Evolutionary conservation across 2,888 invertebrate species (phyloP), one percentile per base, ranked within the genome.

Genomic region (Brachylomia viminalis): DNA sequence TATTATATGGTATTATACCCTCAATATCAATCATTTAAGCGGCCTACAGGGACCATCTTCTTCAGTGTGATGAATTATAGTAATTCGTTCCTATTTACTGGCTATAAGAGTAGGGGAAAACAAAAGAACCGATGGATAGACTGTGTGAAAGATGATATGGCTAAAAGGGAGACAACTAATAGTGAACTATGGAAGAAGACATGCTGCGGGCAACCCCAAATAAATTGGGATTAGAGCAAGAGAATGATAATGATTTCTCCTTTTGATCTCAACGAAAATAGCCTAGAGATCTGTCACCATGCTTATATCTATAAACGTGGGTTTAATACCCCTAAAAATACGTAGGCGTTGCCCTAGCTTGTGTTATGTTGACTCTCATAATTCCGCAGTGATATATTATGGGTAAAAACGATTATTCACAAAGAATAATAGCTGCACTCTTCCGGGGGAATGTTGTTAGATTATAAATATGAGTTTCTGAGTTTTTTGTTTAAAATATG

Each of bases 311-410:
- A 38, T 66, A 59, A 68, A 82, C 72, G n/a, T 62, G 15, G 38
- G 45, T 13, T 23, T 52, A 54, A 47, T 67, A 62, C 17, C 38
- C 17, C 17, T 52, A 67, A 71, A 74, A 77, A 72, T 75, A 56
- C 30, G 54, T 47, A 38, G 15, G 70, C 10, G 11, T 54, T 72
- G 65, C 65, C 71, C 78, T 56, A 77, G 85, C 80, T 80, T 71
- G 45, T 82, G 72, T 79, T 74, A 30, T 74, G 87, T 87, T 75
- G 68, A 85, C 78, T 86, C 75, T 68, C 66, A 74, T 87, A 77
- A 87, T 75, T 38, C 72, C 73, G 10, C 45, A 17, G 75, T 77
- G 87, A 86, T 75, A 79, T 83, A 86, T 83, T 62, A 38, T 73
- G 77, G 77, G 65, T 72, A 56, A 68, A 78, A 75, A 64, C 83